A percentile compares a stretch with the other conserved stretches of the same genome.
Evolutionary conservation across 2,113 vertebrate genomes (phyloP).

Genomic region (Prunella fulvescens): DNA sequence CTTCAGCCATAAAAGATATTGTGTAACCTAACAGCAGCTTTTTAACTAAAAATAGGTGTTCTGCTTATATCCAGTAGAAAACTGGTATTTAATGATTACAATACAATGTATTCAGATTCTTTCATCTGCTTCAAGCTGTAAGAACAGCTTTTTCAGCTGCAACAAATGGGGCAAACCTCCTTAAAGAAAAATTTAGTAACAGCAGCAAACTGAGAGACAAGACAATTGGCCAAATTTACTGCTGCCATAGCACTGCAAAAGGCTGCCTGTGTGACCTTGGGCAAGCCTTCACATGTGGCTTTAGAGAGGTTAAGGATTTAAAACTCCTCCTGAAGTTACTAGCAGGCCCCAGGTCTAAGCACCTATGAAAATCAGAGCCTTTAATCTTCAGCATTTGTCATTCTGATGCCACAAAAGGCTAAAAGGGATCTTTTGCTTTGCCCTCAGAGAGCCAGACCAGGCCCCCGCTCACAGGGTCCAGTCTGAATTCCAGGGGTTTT

Average conservation of each 20-base stretch:
- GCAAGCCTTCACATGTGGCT: background rate
- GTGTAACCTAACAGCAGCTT: slow-evolving; percentile 45
- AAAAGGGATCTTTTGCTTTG: background rate
- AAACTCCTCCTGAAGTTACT: background rate
- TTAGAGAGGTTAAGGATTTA: background rate
- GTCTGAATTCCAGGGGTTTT: background rate
- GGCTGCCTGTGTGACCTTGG: background rate
- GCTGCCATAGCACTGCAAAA: background rate
- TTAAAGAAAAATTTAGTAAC: slow-evolving; percentile 46
- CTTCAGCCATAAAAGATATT: slow-evolving; percentile 47
- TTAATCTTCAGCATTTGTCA: background rate
- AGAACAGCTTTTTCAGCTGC: slow-evolving; percentile 23
- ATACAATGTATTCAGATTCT: background rate
- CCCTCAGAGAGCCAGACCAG: background rate
- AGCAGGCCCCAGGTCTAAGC: background rate
- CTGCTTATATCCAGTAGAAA: slow-evolving; percentile 13
- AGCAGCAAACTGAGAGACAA: background rate
- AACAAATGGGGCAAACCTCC: slow-evolving; percentile 15
- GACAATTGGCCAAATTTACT: slow-evolving; percentile 26
- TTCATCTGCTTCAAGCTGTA: slow-evolving; percentile 21
- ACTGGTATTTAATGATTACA: slow-evolving; percentile 40
- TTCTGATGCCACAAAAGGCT: background rate
- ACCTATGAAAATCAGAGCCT: background rate
- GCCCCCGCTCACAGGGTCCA: background rate
- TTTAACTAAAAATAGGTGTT: slow-evolving; percentile 59